A percentile compares a stretch with the other conserved stretches of the same genome.
phyloP scores from a whole-genome alignment of 1,140 invertebrate species.

The Apis cerana region DNA sequence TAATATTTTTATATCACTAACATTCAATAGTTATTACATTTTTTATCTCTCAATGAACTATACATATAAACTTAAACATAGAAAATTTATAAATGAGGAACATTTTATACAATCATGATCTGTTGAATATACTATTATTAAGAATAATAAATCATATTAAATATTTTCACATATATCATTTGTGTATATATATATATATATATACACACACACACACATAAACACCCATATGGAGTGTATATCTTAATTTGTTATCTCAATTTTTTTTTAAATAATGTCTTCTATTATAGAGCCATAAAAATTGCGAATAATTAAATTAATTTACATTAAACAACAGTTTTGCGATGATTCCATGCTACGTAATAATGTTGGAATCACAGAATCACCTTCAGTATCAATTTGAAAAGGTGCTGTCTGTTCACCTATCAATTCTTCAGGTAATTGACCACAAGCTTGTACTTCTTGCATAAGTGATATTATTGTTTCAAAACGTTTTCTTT shows the following conservation, averaged over 20 bases:
- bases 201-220: conserved; percentile 12
- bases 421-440: conserved; percentile 91
- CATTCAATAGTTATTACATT: too few species aligned
- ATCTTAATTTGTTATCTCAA: background rate
- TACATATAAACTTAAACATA: background rate
- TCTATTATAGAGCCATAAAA: background rate
- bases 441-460: conserved; percentile 93
- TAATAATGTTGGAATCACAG: conserved; percentile 61
- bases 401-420: conserved; percentile 81
- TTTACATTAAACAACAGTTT: conserved; percentile 77
- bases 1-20: too few species aligned
- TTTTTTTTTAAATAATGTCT: background rate
- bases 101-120: conserved; percentile 14
- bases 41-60: too few species aligned
- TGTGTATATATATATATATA: background rate
- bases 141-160: conserved; percentile 24
- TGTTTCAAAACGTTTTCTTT: conserved; percentile 88
- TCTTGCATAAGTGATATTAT: conserved; percentile 92
- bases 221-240: background rate
- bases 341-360: conserved; percentile 68
- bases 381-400: conserved; percentile 69
- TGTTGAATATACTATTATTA: background rate
- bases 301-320: background rate
- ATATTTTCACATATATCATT: background rate
- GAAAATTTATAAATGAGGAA: background rate